Conservation (phyloP, 1,140 invertebrate species). For the Bombyx mori region ASM3026992v2 NC_085112.1:463501-464000, state of each 20-base stretch:
- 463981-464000: not conserved
- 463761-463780: conserved; percentile 24
- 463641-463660: conserved; percentile 43
- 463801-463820: conserved; percentile 23
- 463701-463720: conserved; percentile 10
- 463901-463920: conserved; percentile 13
- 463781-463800: conserved; percentile 11
- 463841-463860: conserved; percentile 4
- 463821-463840: conserved; percentile 15
- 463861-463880: conserved; percentile 15
- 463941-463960: conserved; percentile 4
- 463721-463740: conserved; percentile 21
- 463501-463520: conserved; percentile 8
- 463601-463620: conserved; percentile 48
- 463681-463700: conserved; percentile 26
- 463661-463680: conserved; percentile 48
- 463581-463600: conserved; percentile 30
- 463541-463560: conserved; percentile 12
- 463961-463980: not conserved
- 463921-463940: conserved; percentile 8
- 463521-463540: conserved; percentile 10
- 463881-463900: conserved; percentile 22
- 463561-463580: conserved; percentile 21
- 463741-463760: conserved; percentile 24
- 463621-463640: conserved; percentile 52